Conservation (phyloP, 2,797 vertebrate genomes). For the Myiothlypis chrysogaster region DNA sequence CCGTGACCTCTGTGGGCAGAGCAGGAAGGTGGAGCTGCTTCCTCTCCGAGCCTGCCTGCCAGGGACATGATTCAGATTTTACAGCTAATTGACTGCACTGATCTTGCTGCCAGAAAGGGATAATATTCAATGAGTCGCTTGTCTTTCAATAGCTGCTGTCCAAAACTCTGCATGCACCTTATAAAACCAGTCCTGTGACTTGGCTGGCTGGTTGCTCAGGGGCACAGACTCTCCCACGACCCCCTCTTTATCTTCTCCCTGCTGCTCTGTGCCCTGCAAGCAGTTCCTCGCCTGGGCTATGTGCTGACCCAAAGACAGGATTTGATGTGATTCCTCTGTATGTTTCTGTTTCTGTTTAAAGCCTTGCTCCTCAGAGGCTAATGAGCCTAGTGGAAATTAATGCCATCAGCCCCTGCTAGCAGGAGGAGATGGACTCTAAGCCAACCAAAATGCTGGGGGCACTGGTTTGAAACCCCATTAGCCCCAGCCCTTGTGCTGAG, state of each 20-base stretch:
- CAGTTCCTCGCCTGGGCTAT: not conserved
- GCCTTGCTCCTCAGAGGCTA: not conserved
- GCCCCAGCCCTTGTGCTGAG: not conserved
- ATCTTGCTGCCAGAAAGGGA: constrained; percentile 46
- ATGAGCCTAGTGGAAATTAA: not conserved
- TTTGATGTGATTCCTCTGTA: not conserved
- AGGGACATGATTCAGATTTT: constrained; percentile 49
- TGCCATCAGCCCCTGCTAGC: not conserved
- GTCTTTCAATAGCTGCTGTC: constrained; percentile 12
- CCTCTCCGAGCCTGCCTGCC: not conserved
- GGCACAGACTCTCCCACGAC: not conserved
- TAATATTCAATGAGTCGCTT: not conserved
- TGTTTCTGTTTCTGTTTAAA: not conserved
- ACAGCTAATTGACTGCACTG: constrained; percentile 26
- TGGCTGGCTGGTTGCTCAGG: not conserved
- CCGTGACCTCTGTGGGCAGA: constrained; percentile 39
- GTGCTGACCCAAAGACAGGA: not conserved
- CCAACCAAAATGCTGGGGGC: not conserved
- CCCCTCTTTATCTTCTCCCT: not conserved
- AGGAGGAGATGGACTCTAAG: not conserved
- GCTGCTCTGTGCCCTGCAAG: not conserved
- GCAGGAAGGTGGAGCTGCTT: constrained; percentile 56
- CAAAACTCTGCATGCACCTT: not conserved
- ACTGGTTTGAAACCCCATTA: not conserved
- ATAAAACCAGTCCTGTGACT: not conserved